Evolutionary conservation across 2,888 invertebrate genomes (phyloP), one percentile per base, ranked within the genome.

Genomic region (Aethes cnicana): DNA sequence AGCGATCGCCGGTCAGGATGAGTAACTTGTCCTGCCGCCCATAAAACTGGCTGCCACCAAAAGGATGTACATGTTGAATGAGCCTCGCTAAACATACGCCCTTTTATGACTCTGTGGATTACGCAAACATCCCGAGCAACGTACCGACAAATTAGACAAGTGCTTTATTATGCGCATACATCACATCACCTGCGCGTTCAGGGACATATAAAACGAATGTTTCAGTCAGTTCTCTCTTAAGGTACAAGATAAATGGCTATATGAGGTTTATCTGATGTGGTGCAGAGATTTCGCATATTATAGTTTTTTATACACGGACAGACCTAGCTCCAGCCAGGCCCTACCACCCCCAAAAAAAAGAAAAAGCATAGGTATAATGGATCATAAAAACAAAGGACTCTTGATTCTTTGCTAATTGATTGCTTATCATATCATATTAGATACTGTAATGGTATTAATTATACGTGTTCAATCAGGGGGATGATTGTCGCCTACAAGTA

Each of bases 11-110:
- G 16, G 32, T 20, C 35, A 64, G 66, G 68, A 77, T 74, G 76
- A 74, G 64, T 72, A 70, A 72, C 57, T 68, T 72, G 71, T 62
- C 64, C 64, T 48, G 54, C 58, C 61, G 57, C 67, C 74, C 67
- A 66, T 74, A 68, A 66, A 61, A 23, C 23, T 9, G 8, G 6
- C 14, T n/a, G 8, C 32, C n/a, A 20, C 12, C 36, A 23, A 37
- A 23, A 25, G 7, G 25, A 3, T 9, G 7, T 23, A 39, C 28
- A 11, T 8, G 16, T 14, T 26, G 26, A 9, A 12, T 20, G 14
- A 9, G 12, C 30, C 6, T 2, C 21, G n/a, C 2, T 14, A 14
- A 5, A 23, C 39, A 16, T 39, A 25, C 9, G 25, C 14, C n/a
- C 5, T 16, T 39, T 16, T 25, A 16, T n/a, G 16, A 16, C 6